Evolutionary conservation across 2,113 vertebrate genomes (phyloP).

Genomic region (Bungarus multicinctus): DNA sequence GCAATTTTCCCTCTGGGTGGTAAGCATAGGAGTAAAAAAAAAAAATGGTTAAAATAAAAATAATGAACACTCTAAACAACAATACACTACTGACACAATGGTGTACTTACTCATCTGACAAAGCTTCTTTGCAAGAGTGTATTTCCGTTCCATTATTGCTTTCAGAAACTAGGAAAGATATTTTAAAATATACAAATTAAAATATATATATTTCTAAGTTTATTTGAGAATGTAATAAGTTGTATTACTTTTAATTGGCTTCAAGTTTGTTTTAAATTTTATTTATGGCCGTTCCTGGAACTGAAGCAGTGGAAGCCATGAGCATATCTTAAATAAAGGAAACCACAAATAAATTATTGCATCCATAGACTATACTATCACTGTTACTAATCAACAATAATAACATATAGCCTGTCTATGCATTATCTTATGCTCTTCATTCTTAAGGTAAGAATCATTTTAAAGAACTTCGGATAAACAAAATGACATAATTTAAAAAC

Average conservation of each 20-base stretch:
- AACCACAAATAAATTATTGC: neutral
- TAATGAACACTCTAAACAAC: neutral
- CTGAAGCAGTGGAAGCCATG: neutral
- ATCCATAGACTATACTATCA: neutral
- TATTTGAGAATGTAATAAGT: neutral
- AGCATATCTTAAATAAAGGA: neutral
- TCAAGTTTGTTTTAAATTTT: neutral
- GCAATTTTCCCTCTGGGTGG: neutral
- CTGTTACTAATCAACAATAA: neutral
- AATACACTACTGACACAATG: neutral
- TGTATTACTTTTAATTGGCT: neutral
- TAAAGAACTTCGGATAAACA: neutral
- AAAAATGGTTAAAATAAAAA: neutral
- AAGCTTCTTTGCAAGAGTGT: constrained; percentile 72
- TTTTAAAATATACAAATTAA: neutral
- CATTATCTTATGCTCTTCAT: neutral
- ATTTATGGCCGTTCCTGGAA: neutral
- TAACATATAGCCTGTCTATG: neutral
- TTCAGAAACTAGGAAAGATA: constrained; percentile 75
- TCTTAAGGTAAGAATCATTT: neutral
- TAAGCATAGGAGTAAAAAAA: neutral
- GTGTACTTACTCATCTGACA: constrained; percentile 83
- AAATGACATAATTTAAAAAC: neutral
- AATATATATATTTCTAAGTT: neutral
- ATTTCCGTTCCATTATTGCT: constrained; percentile 75